Evolutionary conservation across 2,888 invertebrate genomes (phyloP).

Genomic region (Odontocolon sp.): DNA sequence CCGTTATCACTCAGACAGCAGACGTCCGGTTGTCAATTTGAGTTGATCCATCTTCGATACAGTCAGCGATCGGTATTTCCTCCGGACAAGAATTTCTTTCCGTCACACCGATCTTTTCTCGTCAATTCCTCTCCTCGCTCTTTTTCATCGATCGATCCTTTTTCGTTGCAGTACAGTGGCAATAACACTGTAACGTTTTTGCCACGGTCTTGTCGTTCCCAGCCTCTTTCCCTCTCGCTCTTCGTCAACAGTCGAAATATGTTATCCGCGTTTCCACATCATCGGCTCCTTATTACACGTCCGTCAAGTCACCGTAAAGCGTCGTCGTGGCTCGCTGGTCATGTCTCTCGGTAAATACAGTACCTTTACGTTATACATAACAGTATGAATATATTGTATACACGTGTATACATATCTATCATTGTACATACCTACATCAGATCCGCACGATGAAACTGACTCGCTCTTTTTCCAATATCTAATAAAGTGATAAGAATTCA

Average conservation of each 20-base stretch:
- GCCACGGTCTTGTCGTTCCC: background rate
- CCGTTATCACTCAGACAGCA: slow-evolving; percentile 5
- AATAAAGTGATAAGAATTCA: too few species aligned
- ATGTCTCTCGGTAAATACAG: slow-evolving; percentile 25
- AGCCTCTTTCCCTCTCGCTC: background rate
- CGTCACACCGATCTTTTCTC: slow-evolving; percentile 11
- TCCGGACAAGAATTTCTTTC: slow-evolving; percentile 25
- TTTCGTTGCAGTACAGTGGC: background rate
- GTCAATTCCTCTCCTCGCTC: slow-evolving; percentile 16
- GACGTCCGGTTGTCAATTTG: slow-evolving; percentile 12
- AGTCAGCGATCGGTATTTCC: background rate
- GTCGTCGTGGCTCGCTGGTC: slow-evolving; percentile 3
- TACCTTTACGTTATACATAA: background rate
- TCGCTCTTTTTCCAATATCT: too few species aligned
- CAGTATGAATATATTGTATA: background rate
- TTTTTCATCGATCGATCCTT: slow-evolving; percentile 17
- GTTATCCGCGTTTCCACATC: slow-evolving; percentile 46
- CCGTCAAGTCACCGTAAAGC: slow-evolving; percentile 31
- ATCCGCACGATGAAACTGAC: too few species aligned
- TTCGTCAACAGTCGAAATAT: slow-evolving; percentile 42
- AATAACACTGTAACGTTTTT: slow-evolving; percentile 3
- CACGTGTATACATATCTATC: background rate
- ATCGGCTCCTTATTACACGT: slow-evolving; percentile 46
- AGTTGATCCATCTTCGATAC: slow-evolving; percentile 8
- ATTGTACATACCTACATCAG: too few species aligned